Conservation (phyloP, 2,797 vertebrate species). For the Pantherophis alleghaniensis region DNA sequence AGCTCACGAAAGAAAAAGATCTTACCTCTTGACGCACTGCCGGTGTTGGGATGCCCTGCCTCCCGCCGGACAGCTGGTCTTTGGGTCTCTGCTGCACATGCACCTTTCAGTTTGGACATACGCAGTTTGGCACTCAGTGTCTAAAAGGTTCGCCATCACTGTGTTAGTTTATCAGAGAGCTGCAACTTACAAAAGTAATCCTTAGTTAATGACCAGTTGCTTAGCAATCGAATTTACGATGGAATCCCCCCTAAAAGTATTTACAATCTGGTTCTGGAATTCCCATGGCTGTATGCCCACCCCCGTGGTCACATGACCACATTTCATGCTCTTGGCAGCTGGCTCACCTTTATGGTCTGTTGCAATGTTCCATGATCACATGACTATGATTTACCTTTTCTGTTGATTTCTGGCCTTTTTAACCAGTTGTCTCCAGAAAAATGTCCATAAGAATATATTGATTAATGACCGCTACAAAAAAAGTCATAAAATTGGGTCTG, state of each 20-base stretch:
- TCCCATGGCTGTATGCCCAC: background rate
- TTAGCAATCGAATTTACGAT: background rate
- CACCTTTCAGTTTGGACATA: too few species aligned
- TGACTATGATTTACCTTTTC: background rate
- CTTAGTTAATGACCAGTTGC: background rate
- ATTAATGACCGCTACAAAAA: background rate
- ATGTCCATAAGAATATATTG: background rate
- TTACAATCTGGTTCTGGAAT: background rate
- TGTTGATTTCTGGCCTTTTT: background rate
- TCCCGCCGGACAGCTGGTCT: too few species aligned
- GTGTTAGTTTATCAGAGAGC: background rate
- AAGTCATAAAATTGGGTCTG: background rate
- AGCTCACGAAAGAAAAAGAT: too few species aligned
- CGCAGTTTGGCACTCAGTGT: too few species aligned
- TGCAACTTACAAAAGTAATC: background rate
- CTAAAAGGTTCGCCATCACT: too few species aligned
- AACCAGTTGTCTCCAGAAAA: background rate
- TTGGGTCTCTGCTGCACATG: too few species aligned
- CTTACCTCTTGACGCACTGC: too few species aligned
- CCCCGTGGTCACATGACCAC: background rate
- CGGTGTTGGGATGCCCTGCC: too few species aligned
- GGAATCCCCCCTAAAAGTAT: background rate
- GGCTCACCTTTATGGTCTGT: background rate
- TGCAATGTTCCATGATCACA: background rate
- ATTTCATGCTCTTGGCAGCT: background rate